Evolutionary conservation across 2,888 invertebrate genomes (phyloP).

Genomic region (Ctenicera cuprea): DNA sequence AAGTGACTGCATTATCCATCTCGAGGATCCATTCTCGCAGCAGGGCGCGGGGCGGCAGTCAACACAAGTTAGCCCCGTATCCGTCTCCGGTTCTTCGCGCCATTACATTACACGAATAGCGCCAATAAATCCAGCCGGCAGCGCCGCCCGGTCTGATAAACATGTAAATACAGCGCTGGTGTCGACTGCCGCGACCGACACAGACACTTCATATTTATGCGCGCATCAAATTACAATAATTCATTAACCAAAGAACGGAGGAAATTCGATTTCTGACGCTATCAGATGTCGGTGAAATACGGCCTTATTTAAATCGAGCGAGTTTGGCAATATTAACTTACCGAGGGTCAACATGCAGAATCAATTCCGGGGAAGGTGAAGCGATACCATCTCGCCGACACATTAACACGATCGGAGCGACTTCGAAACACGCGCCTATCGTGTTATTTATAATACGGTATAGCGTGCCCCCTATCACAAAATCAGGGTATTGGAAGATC

Average conservation of each 20-base stretch:
- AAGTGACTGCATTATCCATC: slow-evolving; percentile 56
- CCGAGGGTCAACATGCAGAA: slow-evolving; percentile 65
- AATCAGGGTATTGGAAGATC: slow-evolving; percentile 48
- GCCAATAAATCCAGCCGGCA: slow-evolving; percentile 66
- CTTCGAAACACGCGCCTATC: slow-evolving; percentile 49
- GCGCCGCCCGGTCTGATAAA: slow-evolving; percentile 68
- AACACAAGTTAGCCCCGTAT: slow-evolving; percentile 66
- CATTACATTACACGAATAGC: slow-evolving; percentile 67
- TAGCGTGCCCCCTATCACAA: slow-evolving; percentile 49
- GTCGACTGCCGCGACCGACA: slow-evolving; percentile 57
- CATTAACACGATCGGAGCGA: slow-evolving; percentile 64
- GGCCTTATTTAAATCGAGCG: slow-evolving; percentile 56
- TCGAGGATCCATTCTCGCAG: slow-evolving; percentile 53
- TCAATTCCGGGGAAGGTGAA: slow-evolving; percentile 64
- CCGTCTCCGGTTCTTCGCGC: slow-evolving; percentile 69
- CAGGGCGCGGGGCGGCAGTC: slow-evolving; percentile 58
- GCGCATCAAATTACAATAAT: slow-evolving; percentile 69
- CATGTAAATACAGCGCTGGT: slow-evolving; percentile 66
- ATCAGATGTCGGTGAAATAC: slow-evolving; percentile 64
- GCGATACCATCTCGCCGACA: slow-evolving; percentile 64
- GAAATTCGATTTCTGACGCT: slow-evolving; percentile 65
- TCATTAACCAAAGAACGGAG: slow-evolving; percentile 66
- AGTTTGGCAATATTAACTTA: slow-evolving; percentile 62
- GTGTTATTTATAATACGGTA: slow-evolving; percentile 50
- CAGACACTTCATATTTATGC: slow-evolving; percentile 67